Base-by-base conservation (phyloP, 2,797 vertebrate species). In the Fratercula arctica region DNA sequence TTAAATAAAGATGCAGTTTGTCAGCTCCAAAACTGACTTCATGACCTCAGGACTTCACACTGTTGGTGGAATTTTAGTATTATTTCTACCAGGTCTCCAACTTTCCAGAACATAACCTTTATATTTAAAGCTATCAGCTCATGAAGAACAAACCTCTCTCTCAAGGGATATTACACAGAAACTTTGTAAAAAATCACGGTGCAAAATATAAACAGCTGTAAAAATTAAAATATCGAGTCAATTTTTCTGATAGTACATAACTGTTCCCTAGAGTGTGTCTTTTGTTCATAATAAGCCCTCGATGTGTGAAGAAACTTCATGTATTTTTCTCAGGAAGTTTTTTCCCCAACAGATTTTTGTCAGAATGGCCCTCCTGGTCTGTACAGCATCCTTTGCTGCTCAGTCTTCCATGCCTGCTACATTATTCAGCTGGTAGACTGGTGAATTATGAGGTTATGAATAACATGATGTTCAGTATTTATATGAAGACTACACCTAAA, bases 181-280 rank as follows among this genome's bases (percentile, higher is more conserved):
- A 78, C 16, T 26, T 57, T 16, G 17, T 5, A 2, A 63, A 73
- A 94, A 94, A 54, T 24, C 79, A 73, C 4, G 1, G 13, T 29
- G 24, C 35, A 93, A 91, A 93, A 92, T 19, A 81, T n/a, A 69
- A 96, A 91, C 72, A 94, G 66, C 51, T 95, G 87, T 67, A 94
- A 93, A 94, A 93, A 89, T 89, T 66, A 72, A 87, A 96, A 48
- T 59, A 85, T 51, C 48, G 45, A 54, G 43, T 85, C 35, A 51
- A 11, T 90, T 94, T 95, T 86, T 63, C 31, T 86, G 73, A 81
- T 67, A 81, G 59, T 69, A 89, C 13, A 4, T 57, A 90, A 91
- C 33, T 75, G 43, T 15, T 94, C 79, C 46, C 79, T 53, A 13
- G 87, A 86, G 69, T 17, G 28, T n/a, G 9, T 35, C 87, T 93